Percentiles rank a stretch among this genome's conserved stretches.
Evolutionary conservation across 2,888 invertebrate genomes (phyloP).

Genomic region (Autographa gamma): DNA sequence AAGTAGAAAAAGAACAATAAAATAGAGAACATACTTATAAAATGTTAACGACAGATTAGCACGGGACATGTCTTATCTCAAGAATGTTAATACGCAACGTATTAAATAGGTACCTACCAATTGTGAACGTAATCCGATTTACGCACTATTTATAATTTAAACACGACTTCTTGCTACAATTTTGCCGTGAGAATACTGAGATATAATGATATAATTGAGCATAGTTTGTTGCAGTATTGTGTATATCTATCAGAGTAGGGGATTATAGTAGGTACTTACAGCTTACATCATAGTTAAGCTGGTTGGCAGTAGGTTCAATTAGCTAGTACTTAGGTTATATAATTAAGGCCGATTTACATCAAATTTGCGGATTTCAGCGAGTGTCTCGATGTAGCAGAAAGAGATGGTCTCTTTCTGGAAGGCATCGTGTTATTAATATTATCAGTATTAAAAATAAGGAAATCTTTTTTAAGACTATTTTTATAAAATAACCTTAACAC

Average conservation of each 20-base stretch:
- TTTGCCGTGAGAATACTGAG: slow-evolving; percentile 5
- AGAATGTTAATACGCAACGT: slow-evolving; percentile 63
- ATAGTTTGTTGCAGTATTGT: neutral
- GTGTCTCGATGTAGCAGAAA: too few species aligned
- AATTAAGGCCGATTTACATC: too few species aligned
- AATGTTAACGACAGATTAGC: slow-evolving; percentile 38
- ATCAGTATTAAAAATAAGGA: too few species aligned
- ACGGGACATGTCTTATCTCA: slow-evolving; percentile 61
- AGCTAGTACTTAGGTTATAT: too few species aligned
- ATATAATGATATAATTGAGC: too few species aligned
- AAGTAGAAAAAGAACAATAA: neutral
- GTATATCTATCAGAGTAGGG: neutral
- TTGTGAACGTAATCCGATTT: slow-evolving; percentile 45
- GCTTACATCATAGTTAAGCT: too few species aligned
- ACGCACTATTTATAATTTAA: slow-evolving; percentile 18
- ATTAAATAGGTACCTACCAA: slow-evolving; percentile 52
- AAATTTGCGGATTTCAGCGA: too few species aligned
- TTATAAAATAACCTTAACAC: too few species aligned
- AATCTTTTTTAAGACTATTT: too few species aligned
- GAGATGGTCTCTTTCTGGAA: too few species aligned
- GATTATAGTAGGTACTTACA: neutral
- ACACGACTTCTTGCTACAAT: neutral
- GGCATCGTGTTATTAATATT: too few species aligned
- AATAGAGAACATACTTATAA: slow-evolving; percentile 11
- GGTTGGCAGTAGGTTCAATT: too few species aligned